Conservation (phyloP, 1,140 invertebrate species). For the Leptinotarsa lineolata region DNA sequence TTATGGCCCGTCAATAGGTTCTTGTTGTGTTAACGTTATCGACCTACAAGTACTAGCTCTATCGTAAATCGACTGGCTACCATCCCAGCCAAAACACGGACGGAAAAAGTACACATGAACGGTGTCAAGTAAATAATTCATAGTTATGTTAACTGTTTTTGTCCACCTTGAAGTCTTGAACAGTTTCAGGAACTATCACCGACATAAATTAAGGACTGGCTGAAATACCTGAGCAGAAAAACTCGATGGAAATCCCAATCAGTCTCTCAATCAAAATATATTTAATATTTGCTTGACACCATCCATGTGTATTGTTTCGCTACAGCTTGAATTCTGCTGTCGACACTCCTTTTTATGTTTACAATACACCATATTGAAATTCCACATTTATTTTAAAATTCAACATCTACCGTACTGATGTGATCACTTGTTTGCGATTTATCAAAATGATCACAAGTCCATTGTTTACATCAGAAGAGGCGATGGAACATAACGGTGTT, state of each 20-base stretch:
- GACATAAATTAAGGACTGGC: too few species aligned
- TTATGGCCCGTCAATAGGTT: slow-evolving; percentile 36
- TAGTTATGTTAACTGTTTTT: too few species aligned
- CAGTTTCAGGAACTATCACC: too few species aligned
- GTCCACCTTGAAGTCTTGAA: too few species aligned
- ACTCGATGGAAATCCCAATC: too few species aligned
- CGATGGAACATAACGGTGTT: neutral
- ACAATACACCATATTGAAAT: slow-evolving; percentile 35
- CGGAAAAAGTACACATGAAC: neutral
- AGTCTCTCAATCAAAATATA: neutral
- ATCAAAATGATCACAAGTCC: neutral
- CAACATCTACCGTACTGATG: slow-evolving; percentile 7
- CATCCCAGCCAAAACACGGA: slow-evolving; percentile 24
- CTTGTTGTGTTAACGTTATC: slow-evolving; percentile 43
- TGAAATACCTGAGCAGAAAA: too few species aligned
- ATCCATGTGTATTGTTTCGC: neutral
- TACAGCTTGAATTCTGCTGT: slow-evolving; percentile 17
- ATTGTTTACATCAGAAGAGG: neutral
- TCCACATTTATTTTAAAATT: slow-evolving; percentile 36
- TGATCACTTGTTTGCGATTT: slow-evolving; percentile 16
- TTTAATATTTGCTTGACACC: neutral
- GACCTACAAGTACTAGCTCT: slow-evolving; percentile 41
- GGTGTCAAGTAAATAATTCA: neutral
- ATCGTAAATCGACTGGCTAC: slow-evolving; percentile 42
- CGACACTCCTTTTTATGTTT: slow-evolving; percentile 42